A percentile compares a stretch with the other conserved stretches of the same genome.
phyloP scores from a whole-genome alignment of 2,797 vertebrate species.

The Pantherophis vulpinus region DNA sequence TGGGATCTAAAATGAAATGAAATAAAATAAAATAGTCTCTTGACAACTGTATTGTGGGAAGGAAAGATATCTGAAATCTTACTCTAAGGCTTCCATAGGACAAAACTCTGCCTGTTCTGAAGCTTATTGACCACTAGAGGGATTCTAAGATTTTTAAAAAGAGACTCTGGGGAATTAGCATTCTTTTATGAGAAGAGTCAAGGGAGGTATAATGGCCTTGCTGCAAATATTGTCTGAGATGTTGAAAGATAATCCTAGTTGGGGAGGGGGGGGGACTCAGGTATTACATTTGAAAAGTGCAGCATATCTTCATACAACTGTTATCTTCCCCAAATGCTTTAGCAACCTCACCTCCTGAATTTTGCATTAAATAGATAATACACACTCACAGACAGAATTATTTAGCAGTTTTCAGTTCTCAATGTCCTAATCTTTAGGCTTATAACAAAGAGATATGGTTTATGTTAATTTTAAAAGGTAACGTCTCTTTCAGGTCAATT shows the following conservation, averaged over 20 bases:
- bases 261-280: no score
- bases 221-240: background rate
- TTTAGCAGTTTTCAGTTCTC: background rate
- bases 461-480: background rate
- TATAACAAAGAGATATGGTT: background rate
- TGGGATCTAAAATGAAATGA: background rate
- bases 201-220: background rate
- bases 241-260: background rate
- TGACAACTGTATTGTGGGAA: background rate
- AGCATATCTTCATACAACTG: background rate
- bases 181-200: background rate
- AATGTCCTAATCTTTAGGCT: background rate
- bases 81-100: background rate
- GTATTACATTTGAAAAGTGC: background rate
- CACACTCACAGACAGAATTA: background rate
- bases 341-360: background rate
- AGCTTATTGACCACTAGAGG: constrained; percentile 21
- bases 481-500: background rate
- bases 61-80: background rate
- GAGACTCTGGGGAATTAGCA: constrained; percentile 7
- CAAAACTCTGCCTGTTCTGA: background rate
- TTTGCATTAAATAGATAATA: background rate
- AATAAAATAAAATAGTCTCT: background rate
- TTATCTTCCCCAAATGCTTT: background rate
- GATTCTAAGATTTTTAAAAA: constrained; percentile 17